Percentiles rank a stretch among this genome's conserved stretches.
Conservation (phyloP, 2,888 invertebrate species). For the Nemotelus pantherinus region DNA sequence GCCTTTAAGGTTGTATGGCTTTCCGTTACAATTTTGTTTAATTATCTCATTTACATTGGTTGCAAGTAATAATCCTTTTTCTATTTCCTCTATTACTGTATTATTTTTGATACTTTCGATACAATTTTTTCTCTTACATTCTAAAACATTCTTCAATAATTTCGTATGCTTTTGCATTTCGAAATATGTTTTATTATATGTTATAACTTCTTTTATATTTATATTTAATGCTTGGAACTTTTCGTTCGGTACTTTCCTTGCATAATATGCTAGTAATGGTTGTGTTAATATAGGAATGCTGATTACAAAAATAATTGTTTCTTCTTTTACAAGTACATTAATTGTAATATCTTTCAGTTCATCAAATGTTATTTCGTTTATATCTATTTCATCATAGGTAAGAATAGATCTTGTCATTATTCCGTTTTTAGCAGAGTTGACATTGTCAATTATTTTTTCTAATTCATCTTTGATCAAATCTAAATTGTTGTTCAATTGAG, state of each 20-base stretch:
- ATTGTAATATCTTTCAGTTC: constrained; percentile 15
- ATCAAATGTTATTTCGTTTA: not conserved
- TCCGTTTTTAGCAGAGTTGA: constrained; percentile 5
- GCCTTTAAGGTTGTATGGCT: not conserved
- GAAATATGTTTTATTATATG: not conserved
- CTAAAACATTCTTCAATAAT: not conserved
- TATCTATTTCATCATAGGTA: constrained; percentile 6
- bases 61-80: constrained; percentile 9
- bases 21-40: not conserved
- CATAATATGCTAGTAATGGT: constrained; percentile 22
- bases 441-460: not conserved
- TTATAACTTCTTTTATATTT: not conserved
- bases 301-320: not conserved
- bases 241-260: not conserved
- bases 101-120: not conserved
- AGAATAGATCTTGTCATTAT: not conserved
- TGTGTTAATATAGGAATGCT: constrained; percentile 10
- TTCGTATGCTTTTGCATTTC: constrained; percentile 1
- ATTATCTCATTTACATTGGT: not conserved
- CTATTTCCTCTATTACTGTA: not conserved
- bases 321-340: not conserved
- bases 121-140: constrained; percentile 1
- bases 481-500: constrained; percentile 5
- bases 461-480: not conserved
- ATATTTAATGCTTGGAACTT: constrained; percentile 2